These are phyloP conservation scores for Physella acuta DNA, from an alignment of 1,140 invertebrate species.

Conservation along the genomic window DNA sequence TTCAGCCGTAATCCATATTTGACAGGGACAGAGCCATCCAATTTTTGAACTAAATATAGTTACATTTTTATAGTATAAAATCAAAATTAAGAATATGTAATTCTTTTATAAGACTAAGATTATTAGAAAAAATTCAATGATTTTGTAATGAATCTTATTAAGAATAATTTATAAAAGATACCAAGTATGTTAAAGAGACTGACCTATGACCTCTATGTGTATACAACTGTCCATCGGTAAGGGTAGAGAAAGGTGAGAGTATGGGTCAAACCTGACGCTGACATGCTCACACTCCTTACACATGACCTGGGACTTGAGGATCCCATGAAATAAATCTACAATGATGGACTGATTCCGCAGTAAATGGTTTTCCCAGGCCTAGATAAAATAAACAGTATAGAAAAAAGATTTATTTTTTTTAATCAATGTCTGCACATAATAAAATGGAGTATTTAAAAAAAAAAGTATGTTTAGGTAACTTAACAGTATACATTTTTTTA, in stretches of 20 bases:
- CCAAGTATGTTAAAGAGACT: too few relatives aligned
- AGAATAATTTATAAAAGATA: background rate
- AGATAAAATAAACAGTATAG: background rate
- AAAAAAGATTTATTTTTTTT: too few relatives aligned
- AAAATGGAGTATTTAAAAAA: too few relatives aligned
- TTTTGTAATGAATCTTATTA: background rate
- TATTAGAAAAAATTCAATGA: too few relatives aligned
- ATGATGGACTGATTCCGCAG: conserved; percentile 80
- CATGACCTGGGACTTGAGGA: conserved; percentile 79
- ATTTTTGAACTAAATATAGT: conserved; percentile 71
- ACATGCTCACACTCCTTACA: conserved; percentile 78
- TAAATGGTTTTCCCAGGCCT: conserved; percentile 81
- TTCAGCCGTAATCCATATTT: conserved; percentile 81
- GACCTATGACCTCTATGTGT: conserved; percentile 70
- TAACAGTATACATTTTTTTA: too few relatives aligned
- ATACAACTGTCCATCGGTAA: conserved; percentile 67
- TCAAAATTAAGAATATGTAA: too few relatives aligned
- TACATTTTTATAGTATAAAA: too few relatives aligned
- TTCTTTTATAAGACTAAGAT: too few relatives aligned
- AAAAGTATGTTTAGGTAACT: too few relatives aligned
- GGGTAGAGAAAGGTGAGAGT: conserved; percentile 83
- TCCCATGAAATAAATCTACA: conserved; percentile 87
- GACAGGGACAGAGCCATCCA: conserved; percentile 77
- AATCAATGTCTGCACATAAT: too few relatives aligned
- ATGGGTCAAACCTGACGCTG: conserved; percentile 85